Percentiles rank a stretch among this genome's conserved stretches.
These are phyloP conservation scores for Heterohyrax brucei DNA, from an alignment of 2,797 vertebrate species.

Conservation along the genomic window DNA sequence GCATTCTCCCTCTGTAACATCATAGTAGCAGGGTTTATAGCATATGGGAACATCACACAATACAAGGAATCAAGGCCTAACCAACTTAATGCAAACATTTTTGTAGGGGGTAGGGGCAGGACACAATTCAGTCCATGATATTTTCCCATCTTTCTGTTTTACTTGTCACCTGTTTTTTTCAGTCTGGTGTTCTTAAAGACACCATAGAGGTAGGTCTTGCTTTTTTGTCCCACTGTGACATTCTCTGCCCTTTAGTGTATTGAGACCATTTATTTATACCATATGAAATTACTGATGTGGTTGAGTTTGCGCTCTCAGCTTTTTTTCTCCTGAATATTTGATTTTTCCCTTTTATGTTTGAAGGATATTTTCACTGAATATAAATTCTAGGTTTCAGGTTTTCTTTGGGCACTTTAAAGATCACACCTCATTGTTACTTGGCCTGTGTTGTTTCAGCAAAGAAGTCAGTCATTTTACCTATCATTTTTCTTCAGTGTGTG, in stretches of 20 bases:
- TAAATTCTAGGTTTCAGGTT: background rate
- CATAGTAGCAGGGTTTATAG: no score
- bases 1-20: no score
- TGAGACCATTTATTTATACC: constrained; percentile 35
- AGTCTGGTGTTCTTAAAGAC: background rate
- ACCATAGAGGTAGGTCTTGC: background rate
- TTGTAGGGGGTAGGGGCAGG: no score
- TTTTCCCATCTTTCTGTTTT: background rate
- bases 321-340: constrained; percentile 37
- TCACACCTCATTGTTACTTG: background rate
- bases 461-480: background rate
- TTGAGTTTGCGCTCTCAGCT: background rate
- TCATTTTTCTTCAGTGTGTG: background rate
- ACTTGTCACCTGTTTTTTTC: background rate
- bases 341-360: background rate
- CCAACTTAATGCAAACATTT: no score
- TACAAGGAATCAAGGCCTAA: no score
- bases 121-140: background rate
- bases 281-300: constrained; percentile 3
- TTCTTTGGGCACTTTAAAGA: background rate
- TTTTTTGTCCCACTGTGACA: background rate
- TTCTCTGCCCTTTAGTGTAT: constrained; percentile 18
- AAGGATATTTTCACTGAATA: background rate
- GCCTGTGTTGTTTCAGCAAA: background rate
- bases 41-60: no score